These are phyloP conservation scores for Micromesistius poutassou DNA, from an alignment of 2,797 vertebrate species.

Conservation along the genomic window DNA sequence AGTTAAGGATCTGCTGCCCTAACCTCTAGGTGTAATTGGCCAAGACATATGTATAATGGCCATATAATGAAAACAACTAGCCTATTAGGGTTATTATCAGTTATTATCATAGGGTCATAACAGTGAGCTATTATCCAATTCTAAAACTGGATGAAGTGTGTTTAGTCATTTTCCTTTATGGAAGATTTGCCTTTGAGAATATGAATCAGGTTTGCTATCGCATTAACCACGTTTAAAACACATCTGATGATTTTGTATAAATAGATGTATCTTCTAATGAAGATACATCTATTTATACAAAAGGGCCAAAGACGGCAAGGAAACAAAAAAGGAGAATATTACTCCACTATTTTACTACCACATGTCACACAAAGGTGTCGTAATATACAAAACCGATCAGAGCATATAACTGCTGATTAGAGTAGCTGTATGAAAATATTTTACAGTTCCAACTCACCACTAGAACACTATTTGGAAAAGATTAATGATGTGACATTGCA, in stretches of 20 bases:
- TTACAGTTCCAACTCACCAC: not conserved
- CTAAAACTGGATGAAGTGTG: not conserved
- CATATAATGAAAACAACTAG: not conserved
- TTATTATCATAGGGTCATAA: not conserved
- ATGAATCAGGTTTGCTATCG: not conserved
- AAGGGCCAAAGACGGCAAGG: not conserved
- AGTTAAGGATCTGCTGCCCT: not conserved
- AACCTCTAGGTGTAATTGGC: not conserved
- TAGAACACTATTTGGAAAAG: not conserved
- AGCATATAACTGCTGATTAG: not conserved
- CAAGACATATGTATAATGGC: not conserved
- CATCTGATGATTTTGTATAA: not conserved
- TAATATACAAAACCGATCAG: not conserved
- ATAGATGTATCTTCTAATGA: not conserved
- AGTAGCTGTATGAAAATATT: not conserved
- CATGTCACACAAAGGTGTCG: not conserved
- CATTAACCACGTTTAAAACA: not conserved
- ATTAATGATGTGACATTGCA: too few relatives aligned
- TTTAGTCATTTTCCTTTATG: not conserved
- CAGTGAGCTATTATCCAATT: not conserved
- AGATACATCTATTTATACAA: not conserved
- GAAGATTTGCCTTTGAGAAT: not conserved
- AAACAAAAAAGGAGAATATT: not conserved
- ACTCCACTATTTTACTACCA: not conserved
- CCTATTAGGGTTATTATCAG: too few relatives aligned